Evolutionary conservation across 2,113 vertebrate species (phyloP).

Genomic region (Nibea albiflora): DNA sequence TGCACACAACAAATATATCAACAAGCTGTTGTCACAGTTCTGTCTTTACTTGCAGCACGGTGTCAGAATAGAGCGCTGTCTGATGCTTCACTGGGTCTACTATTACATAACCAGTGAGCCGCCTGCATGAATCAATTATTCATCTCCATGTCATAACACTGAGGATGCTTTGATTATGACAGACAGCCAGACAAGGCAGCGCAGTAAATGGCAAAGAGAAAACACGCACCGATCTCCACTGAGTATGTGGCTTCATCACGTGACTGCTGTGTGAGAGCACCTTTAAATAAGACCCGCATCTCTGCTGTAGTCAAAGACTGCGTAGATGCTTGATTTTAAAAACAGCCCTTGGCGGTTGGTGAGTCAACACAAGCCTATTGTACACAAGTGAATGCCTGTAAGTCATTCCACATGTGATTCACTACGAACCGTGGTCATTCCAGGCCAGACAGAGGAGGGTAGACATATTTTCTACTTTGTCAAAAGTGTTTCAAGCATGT

Average conservation of each 20-base stretch:
- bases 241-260: constrained; percentile 33
- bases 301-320: constrained; percentile 17
- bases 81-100: constrained; percentile 48
- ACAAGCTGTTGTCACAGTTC: constrained; percentile 43
- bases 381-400: constrained; percentile 9
- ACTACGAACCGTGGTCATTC: constrained; percentile 19
- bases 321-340: constrained; percentile 40
- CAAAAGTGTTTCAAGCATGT: constrained; percentile 9
- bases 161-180: constrained; percentile 74
- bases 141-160: constrained; percentile 65
- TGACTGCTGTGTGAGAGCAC: constrained; percentile 37
- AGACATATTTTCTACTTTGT: constrained; percentile 14
- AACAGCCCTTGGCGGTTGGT: constrained; percentile 38
- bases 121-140: constrained; percentile 76
- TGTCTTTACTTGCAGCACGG: constrained; percentile 40
- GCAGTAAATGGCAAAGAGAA: constrained; percentile 41
- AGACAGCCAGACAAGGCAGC: constrained; percentile 65
- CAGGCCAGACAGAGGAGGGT: background rate
- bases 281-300: constrained; percentile 39
- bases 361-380: constrained; percentile 31
- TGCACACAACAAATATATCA: constrained; percentile 32
- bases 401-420: constrained; percentile 15
- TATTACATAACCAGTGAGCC: constrained; percentile 66
- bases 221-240: constrained; percentile 34
- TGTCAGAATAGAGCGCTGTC: constrained; percentile 41